Percentiles rank a stretch among this genome's conserved stretches.
phyloP scores from a whole-genome alignment of 35 echinoderm and acorn worm genomes.

The Heliocidaris tuberculata region DNA sequence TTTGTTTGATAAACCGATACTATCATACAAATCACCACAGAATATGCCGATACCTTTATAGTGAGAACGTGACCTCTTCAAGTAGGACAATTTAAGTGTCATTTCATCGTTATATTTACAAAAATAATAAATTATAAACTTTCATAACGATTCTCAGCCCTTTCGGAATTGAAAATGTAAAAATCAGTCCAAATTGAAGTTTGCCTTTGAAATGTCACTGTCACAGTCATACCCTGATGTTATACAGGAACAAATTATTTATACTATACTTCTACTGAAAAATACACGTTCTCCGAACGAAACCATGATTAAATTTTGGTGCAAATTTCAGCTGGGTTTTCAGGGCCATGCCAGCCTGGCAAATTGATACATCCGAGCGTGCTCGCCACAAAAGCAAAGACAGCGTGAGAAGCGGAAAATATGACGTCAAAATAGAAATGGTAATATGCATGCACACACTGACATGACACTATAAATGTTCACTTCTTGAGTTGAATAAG shows the following conservation, averaged over 20 bases:
- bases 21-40: too few relatives aligned
- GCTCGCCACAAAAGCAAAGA: not conserved
- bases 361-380: not conserved
- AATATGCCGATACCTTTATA: too few relatives aligned
- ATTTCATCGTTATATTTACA: too few relatives aligned
- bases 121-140: too few relatives aligned
- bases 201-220: not conserved
- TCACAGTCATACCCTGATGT: not conserved
- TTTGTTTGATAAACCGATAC: too few relatives aligned
- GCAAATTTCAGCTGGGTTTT: not conserved
- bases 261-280: not conserved
- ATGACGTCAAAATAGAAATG: not conserved
- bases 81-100: too few relatives aligned
- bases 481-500: not conserved
- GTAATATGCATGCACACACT: not conserved
- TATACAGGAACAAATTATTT: constrained; percentile 6
- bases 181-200: not conserved
- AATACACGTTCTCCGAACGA: not conserved
- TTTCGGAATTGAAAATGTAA: not conserved
- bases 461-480: not conserved
- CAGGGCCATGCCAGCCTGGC: not conserved
- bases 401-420: not conserved
- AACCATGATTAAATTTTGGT: not conserved
- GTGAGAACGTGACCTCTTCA: too few relatives aligned
- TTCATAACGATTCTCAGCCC: too few relatives aligned